These are phyloP conservation scores for Willowsia nigromaculata DNA, from an alignment of 2,888 invertebrate species.

Conservation along the genomic window DNA sequence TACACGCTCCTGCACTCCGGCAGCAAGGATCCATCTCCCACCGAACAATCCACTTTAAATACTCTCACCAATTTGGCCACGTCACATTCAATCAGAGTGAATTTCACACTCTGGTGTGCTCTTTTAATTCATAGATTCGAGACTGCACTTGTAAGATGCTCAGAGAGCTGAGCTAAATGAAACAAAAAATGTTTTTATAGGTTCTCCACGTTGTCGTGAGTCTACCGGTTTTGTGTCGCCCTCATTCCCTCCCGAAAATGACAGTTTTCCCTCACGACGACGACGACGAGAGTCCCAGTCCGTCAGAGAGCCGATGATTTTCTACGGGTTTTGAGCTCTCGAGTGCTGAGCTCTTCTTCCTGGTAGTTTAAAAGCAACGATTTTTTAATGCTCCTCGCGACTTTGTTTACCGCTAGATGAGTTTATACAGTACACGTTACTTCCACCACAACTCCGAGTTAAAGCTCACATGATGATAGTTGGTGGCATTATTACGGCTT, in stretches of 20 bases:
- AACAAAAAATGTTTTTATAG: constrained; percentile 7
- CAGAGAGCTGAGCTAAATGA: neutral
- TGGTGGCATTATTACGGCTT: constrained; percentile 63
- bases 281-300: constrained; percentile 2
- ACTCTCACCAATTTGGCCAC: constrained; percentile 53
- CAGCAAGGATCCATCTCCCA: neutral
- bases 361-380: neutral
- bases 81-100: constrained; percentile 55
- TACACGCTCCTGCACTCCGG: neutral
- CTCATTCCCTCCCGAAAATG: neutral
- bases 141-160: constrained; percentile 5
- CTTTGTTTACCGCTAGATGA: constrained; percentile 19
- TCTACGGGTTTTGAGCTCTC: constrained; percentile 19
- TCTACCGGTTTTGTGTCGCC: constrained; percentile 7
- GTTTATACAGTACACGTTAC: neutral
- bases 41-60: constrained; percentile 47
- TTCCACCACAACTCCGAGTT: constrained; percentile 25
- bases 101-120: constrained; percentile 55
- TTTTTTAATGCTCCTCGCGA: neutral
- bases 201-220: neutral
- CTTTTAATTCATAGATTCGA: constrained; percentile 41
- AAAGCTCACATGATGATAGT: neutral
- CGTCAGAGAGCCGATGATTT: constrained; percentile 25
- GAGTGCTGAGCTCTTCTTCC: neutral
- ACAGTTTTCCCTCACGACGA: neutral